phyloP scores from a whole-genome alignment of 1,140 invertebrate genomes.

The Hyposmocoma kahamanoa region DNA sequence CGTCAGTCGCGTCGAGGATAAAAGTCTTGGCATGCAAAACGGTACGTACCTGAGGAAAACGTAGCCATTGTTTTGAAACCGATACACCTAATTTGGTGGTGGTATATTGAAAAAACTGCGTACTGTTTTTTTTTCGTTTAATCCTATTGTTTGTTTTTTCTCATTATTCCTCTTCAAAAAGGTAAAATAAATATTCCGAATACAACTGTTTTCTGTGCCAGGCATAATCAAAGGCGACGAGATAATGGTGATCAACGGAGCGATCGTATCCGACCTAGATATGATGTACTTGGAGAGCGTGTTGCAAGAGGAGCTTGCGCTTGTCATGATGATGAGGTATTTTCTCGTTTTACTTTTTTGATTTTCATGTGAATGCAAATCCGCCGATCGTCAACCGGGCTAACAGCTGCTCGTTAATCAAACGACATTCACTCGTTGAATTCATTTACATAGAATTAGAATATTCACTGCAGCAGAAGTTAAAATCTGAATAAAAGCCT shows the following conservation, averaged over 20 bases:
- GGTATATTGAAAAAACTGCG: no score
- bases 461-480: slow-evolving; percentile 7
- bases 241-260: slow-evolving; percentile 98
- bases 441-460: slow-evolving; percentile 41
- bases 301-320: slow-evolving; percentile 93
- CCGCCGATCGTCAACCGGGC: slow-evolving; percentile 22
- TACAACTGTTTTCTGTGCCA: slow-evolving; percentile 68
- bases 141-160: no score
- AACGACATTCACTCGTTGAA: slow-evolving; percentile 19
- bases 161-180: slow-evolving; percentile 5
- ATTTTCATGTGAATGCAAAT: slow-evolving; percentile 38
- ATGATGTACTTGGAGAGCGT: slow-evolving; percentile 99
- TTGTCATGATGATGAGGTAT: slow-evolving; percentile 97
- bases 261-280: slow-evolving; percentile 97
- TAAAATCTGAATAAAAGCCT: not conserved
- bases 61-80: no score
- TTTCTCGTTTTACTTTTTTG: slow-evolving; percentile 21
- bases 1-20: slow-evolving; percentile 95
- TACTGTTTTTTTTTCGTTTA: no score
- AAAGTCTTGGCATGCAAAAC: slow-evolving; percentile 95
- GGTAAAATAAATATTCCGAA: slow-evolving; percentile 25
- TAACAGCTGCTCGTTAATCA: slow-evolving; percentile 36
- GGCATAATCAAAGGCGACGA: slow-evolving; percentile 98
- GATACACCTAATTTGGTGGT: no score
- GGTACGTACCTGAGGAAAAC: no score